A percentile compares a stretch with the other conserved stretches of the same genome.
phyloP scores from a whole-genome alignment of 2,113 vertebrate species.

The Gadus chalcogrammus region DNA sequence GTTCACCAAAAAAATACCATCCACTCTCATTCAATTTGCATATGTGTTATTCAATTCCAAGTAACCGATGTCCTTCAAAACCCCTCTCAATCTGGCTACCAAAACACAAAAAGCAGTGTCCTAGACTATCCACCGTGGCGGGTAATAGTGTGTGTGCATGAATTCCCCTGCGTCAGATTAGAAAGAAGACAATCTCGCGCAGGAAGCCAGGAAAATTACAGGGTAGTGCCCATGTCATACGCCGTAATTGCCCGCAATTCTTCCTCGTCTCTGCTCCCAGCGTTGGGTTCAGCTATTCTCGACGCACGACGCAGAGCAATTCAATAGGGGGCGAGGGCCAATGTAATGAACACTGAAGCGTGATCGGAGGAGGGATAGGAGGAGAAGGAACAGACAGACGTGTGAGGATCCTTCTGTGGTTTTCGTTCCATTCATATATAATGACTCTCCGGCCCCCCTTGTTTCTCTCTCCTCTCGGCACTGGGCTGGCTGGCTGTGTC shows the following conservation, averaged over 20 bases:
- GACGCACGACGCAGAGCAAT: constrained; percentile 2
- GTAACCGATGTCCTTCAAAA: not conserved
- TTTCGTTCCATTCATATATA: no score
- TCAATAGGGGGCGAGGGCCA: not conserved
- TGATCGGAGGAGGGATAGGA: no score
- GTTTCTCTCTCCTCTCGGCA: no score
- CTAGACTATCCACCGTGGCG: not conserved
- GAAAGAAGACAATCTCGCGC: constrained; percentile 51
- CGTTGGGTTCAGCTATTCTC: constrained; percentile 33
- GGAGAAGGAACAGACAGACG: no score
- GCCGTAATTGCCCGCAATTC: constrained; percentile 62
- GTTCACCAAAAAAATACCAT: not conserved
- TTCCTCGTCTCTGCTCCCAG: constrained; percentile 46
- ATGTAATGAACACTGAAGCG: not conserved
- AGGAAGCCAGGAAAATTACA: constrained; percentile 67
- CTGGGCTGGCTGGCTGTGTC: no score
- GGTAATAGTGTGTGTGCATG: constrained; percentile 1
- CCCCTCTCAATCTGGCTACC: not conserved
- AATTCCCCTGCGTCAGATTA: constrained; percentile 48
- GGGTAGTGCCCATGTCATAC: constrained; percentile 60
- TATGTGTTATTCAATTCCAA: not conserved
- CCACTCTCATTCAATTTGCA: not conserved
- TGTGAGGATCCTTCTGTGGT: no score
- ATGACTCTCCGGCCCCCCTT: no score
- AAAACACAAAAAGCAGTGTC: not conserved